A percentile compares a stretch with the other conserved stretches of the same genome.
phyloP scores from a whole-genome alignment of 2,797 vertebrate species.

The Poeciliopsis gracilis region DNA sequence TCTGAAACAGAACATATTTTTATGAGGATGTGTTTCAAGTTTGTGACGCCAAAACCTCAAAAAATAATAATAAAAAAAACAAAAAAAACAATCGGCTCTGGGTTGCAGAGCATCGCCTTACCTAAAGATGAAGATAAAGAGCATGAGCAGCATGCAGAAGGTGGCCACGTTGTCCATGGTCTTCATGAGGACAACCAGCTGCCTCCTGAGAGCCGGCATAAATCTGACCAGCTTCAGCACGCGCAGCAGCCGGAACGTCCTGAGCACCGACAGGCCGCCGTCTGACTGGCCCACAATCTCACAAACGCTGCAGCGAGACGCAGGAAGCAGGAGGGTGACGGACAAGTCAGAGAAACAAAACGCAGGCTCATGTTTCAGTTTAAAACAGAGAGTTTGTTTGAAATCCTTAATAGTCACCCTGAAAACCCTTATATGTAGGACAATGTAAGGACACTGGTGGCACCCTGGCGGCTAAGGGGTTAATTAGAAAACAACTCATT shows the following conservation, averaged over 20 bases:
- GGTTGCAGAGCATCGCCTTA: constrained; percentile 47
- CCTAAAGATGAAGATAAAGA: constrained; percentile 98
- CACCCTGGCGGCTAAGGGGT: too few relatives aligned
- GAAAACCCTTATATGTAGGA: too few relatives aligned
- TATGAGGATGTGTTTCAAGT: neutral
- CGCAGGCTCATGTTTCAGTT: neutral
- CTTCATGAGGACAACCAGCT: constrained; percentile 98
- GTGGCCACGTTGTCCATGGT: constrained; percentile 99
- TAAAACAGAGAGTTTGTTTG: neutral
- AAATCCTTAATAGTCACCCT: too few relatives aligned
- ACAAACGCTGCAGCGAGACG: constrained; percentile 83
- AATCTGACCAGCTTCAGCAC: constrained; percentile 97
- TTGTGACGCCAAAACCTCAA: neutral
- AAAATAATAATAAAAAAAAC: neutral
- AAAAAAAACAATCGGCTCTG: neutral
- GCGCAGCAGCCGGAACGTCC: constrained; percentile 93
- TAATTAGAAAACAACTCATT: neutral
- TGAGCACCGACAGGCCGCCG: constrained; percentile 91
- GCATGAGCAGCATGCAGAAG: constrained; percentile 99
- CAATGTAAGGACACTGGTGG: too few relatives aligned
- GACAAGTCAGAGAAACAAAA: neutral
- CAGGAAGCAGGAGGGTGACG: neutral
- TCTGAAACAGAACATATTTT: neutral
- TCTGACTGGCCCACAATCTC: constrained; percentile 95
- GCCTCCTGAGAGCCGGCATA: constrained; percentile 94